Evolutionary conservation across 2,113 vertebrate species (phyloP).

Genomic region (Peromyscus maniculatus): DNA sequence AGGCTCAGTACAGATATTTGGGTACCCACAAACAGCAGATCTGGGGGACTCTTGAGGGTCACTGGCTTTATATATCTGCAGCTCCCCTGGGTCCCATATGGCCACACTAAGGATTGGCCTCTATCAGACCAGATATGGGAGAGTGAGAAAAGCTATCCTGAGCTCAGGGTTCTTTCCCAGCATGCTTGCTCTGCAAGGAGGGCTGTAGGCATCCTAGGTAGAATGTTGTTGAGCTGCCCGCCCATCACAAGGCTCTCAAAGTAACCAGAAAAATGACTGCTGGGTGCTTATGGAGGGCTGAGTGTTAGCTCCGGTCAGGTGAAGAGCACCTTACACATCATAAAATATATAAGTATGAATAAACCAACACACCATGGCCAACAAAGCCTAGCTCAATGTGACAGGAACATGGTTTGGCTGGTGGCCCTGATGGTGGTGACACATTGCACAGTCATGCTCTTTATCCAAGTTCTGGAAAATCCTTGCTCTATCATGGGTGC

Average conservation of each 20-base stretch:
- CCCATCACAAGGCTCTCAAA: neutral
- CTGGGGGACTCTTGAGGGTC: rapidly evolving
- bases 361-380: rapidly evolving
- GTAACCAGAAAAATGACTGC: neutral
- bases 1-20: rapidly evolving
- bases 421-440: rapidly evolving
- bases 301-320: too few relatives aligned
- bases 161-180: too few relatives aligned
- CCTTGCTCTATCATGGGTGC: rapidly evolving
- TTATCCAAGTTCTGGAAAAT: neutral
- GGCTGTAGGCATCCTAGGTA: neutral
- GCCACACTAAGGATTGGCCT: neutral
- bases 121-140: neutral
- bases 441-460: neutral
- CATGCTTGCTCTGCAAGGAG: rapidly evolving
- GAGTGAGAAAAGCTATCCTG: too few relatives aligned
- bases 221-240: too few relatives aligned
- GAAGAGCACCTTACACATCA: neutral
- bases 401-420: rapidly evolving
- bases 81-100: neutral
- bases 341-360: neutral
- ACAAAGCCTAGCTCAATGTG: rapidly evolving
- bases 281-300: rapidly evolving
- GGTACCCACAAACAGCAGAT: neutral
- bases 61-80: too few relatives aligned